Conservation (phyloP, 2,797 vertebrate species). For the Spondyliosoma cantharus region DNA sequence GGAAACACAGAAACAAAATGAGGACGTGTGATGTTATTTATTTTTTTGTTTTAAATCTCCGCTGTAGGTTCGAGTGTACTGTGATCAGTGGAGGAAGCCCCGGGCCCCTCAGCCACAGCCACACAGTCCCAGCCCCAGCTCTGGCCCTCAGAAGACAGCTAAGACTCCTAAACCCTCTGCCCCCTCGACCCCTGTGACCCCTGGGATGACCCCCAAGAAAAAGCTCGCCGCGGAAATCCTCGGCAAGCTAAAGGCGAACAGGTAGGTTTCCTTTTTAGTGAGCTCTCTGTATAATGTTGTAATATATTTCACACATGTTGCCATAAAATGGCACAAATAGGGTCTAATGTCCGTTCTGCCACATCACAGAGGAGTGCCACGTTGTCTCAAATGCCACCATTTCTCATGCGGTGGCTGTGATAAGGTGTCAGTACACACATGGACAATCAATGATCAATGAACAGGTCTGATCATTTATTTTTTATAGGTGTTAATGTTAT, state of each 20-base stretch:
- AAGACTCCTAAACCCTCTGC: constrained; percentile 2
- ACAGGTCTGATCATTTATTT: no score
- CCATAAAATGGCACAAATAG: neutral
- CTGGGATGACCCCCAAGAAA: constrained; percentile 69
- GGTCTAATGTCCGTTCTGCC: neutral
- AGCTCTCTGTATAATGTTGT: neutral
- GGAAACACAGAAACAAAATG: neutral
- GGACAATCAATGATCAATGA: no score
- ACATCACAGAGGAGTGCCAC: no score
- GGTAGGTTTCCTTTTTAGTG: constrained; percentile 57
- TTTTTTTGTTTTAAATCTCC: neutral
- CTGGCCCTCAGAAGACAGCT: constrained; percentile 4
- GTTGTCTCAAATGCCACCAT: no score
- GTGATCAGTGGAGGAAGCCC: constrained; percentile 79
- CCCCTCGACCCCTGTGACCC: neutral
- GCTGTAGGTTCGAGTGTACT: constrained; percentile 74
- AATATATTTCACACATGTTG: neutral
- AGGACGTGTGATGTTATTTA: neutral
- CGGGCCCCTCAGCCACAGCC: constrained; percentile 25
- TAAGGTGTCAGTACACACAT: neutral
- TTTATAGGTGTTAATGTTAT: no score
- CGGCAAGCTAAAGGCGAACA: constrained; percentile 71
- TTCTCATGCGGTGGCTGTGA: neutral
- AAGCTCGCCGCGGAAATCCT: constrained; percentile 72
- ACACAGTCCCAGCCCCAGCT: neutral